Evolutionary conservation across 1,140 invertebrate species (phyloP).

Genomic region (Anastrepha ludens): DNA sequence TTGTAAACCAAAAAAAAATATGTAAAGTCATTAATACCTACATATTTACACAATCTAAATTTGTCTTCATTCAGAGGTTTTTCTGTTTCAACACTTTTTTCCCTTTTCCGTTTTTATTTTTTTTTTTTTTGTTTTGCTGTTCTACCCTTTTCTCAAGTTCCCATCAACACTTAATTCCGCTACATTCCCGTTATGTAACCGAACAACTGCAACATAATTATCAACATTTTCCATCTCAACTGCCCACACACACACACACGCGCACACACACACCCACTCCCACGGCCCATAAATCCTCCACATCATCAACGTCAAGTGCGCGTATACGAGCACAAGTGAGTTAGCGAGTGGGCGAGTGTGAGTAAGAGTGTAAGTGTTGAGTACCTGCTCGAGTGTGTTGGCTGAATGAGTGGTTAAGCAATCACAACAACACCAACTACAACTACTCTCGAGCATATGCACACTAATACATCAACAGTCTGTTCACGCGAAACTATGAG

Average conservation of each 20-base stretch:
- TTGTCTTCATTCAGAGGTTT: too few relatives aligned
- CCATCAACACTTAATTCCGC: conserved; percentile 5
- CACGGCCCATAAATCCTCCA: background rate
- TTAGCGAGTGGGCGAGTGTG: background rate
- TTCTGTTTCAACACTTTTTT: too few relatives aligned
- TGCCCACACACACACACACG: too few relatives aligned
- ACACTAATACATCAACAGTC: background rate
- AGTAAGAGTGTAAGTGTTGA: background rate
- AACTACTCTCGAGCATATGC: background rate
- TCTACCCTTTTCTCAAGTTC: background rate
- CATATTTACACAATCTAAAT: too few relatives aligned
- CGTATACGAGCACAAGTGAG: background rate
- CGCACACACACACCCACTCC: too few relatives aligned
- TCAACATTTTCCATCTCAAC: background rate
- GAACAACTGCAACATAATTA: background rate
- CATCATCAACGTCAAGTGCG: conserved; percentile 4
- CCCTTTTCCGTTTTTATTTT: too few relatives aligned
- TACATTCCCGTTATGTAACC: background rate
- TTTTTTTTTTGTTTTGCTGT: too few relatives aligned
- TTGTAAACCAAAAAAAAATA: too few relatives aligned
- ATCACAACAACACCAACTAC: background rate
- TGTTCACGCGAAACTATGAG: background rate
- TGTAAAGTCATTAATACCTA: too few relatives aligned
- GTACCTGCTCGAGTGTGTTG: conserved; percentile 35
- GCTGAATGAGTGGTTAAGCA: conserved; percentile 49